phyloP scores from a whole-genome alignment of 2,888 invertebrate genomes.

The Morpho deidamia region DNA sequence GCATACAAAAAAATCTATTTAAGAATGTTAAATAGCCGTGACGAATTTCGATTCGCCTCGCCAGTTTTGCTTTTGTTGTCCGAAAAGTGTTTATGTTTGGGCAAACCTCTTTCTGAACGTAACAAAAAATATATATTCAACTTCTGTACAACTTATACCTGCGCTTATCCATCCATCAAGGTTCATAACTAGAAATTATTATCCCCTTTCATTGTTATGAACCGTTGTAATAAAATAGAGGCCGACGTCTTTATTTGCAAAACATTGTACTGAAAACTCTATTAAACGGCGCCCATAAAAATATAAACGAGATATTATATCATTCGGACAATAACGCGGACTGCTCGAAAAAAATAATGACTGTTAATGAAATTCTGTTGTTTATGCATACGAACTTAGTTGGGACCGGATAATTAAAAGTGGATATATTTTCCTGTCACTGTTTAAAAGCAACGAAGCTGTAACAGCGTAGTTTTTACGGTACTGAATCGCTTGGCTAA shows the following conservation, averaged over 20 bases:
- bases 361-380: slow-evolving; percentile 30
- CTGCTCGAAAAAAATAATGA: slow-evolving; percentile 26
- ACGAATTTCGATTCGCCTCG: slow-evolving; percentile 68
- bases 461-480: slow-evolving; percentile 24
- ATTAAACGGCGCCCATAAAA: slow-evolving; percentile 15
- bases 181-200: slow-evolving; percentile 65
- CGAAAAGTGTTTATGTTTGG: slow-evolving; percentile 70
- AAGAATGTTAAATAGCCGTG: slow-evolving; percentile 72
- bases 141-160: slow-evolving; percentile 70
- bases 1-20: slow-evolving; percentile 64
- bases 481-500: slow-evolving; percentile 27
- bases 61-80: slow-evolving; percentile 61
- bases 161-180: slow-evolving; percentile 64
- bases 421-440: slow-evolving; percentile 26
- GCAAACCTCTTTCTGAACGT: slow-evolving; percentile 45
- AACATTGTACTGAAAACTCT: slow-evolving; percentile 41
- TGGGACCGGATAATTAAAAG: slow-evolving; percentile 26
- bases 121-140: slow-evolving; percentile 36
- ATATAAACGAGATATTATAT: slow-evolving; percentile 21
- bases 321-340: slow-evolving; percentile 25
- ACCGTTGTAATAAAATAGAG: slow-evolving; percentile 27
- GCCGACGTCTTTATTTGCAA: slow-evolving; percentile 68
- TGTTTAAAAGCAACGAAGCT: slow-evolving; percentile 29
- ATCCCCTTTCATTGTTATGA: slow-evolving; percentile 29
- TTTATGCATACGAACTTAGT: slow-evolving; percentile 36